Evolutionary conservation across 2,113 vertebrate species (phyloP).

Genomic region (Cercopithecus mona): DNA sequence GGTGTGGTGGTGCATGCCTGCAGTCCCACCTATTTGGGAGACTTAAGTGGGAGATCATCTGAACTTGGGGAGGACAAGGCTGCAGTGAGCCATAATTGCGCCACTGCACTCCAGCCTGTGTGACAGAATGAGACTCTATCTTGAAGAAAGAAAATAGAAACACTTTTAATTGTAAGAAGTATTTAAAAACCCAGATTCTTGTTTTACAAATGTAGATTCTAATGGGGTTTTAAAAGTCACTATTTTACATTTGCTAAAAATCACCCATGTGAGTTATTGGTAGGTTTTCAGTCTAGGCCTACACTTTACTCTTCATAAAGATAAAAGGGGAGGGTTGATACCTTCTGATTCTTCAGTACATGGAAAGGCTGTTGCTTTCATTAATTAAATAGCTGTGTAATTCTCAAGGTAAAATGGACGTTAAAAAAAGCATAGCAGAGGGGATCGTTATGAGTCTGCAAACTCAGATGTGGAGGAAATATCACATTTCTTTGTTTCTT

Average conservation of each 20-base stretch:
- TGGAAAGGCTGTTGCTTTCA: not conserved
- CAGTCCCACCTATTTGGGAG: no score
- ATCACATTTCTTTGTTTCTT: not conserved
- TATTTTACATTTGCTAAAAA: not conserved
- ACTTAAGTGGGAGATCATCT: no score
- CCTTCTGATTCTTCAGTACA: not conserved
- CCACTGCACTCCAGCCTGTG: no score
- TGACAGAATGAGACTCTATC: no score
- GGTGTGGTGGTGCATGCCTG: no score
- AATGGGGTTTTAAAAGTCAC: not conserved
- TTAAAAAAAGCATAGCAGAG: not conserved
- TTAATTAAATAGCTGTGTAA: not conserved
- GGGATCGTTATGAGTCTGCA: not conserved
- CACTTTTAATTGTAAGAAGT: not conserved
- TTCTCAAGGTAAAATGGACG: not conserved
- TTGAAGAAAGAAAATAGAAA: not conserved
- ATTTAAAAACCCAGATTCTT: not conserved
- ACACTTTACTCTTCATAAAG: not conserved
- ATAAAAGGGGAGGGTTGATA: not conserved
- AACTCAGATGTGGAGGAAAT: not conserved
- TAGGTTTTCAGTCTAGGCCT: not conserved
- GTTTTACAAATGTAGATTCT: conserved; percentile 16
- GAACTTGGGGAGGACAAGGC: no score
- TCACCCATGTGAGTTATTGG: not conserved
- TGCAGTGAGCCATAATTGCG: no score